Base-by-base conservation (phyloP, 1,140 invertebrate genomes). In the Bombus picipes region DNA sequence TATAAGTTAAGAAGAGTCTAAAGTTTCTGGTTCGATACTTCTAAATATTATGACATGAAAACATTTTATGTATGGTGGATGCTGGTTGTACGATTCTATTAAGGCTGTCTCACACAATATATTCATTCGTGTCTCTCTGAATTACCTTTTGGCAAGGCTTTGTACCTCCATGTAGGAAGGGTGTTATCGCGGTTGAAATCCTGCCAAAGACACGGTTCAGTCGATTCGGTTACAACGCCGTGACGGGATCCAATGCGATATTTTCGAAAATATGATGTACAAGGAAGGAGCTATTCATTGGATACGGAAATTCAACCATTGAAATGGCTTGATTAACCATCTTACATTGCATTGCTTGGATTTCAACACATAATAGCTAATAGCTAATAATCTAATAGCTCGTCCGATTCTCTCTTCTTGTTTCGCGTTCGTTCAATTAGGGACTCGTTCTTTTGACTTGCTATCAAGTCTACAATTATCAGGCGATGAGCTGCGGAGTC, bases 221-320 rank as follows among this genome's bases (percentile, higher is more conserved):
- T 86, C 87, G 83, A 87, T 88, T 81, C 82, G 65, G 70, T 83
- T 77, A 85, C 85, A 91, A 84, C 81, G 80, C 34, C 34, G 81
- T 70, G 88, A 91, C 87, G 87, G 86, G 89, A 92, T 91, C 88
- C 87, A 86, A 88, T 84, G 88, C 89, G 90, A 92, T 85, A 89
- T 71, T 80, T 80, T 65, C 28, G 76, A 82, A 59, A 85, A 74
- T 85, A 85, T 85, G 73, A 79, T 81, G 65, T 62, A 57, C 32
- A 39, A 43, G 59, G 53, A 73, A 76, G 41, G 39, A 77, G 73
- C 65, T 89, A 91, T 91, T 74, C 85, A 90, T 85, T 87, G 77
- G 87, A 34, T 91, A 90, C 85, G 89, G 88, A 89, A 92, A 92
- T 41, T 86, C 76, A 73, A 74, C 32, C 76, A 72, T 74, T 59